These are phyloP conservation scores for Homarus gammarus DNA, from an alignment of 2,888 invertebrate species.

Conservation along the genomic window DNA sequence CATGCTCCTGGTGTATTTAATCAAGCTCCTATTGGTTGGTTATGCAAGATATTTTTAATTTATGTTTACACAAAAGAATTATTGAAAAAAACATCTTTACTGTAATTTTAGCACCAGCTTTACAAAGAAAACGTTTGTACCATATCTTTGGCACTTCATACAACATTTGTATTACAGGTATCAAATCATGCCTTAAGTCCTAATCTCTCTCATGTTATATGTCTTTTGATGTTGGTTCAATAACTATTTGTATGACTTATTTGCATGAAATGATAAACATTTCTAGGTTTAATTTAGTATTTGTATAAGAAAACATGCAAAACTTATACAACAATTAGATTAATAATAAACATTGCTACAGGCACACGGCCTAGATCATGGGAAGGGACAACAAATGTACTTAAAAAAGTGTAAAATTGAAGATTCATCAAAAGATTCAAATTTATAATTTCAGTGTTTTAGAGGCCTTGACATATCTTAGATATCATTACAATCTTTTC, in stretches of 20 bases:
- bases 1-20: conserved; percentile 45
- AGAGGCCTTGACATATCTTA: conserved; percentile 22
- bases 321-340: conserved; percentile 41
- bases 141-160: conserved; percentile 30
- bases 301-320: conserved; percentile 43
- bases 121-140: conserved; percentile 18
- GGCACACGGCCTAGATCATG: conserved; percentile 41
- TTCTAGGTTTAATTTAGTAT: conserved; percentile 19
- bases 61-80: not conserved
- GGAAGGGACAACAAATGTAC: conserved; percentile 31
- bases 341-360: conserved; percentile 38
- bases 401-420: conserved; percentile 1
- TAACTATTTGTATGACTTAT: conserved; percentile 18
- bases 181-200: conserved; percentile 26
- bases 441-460: conserved; percentile 36
- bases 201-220: not conserved
- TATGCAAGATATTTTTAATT: not conserved
- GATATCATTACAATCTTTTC: conserved; percentile 9
- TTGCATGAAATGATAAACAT: conserved; percentile 29
- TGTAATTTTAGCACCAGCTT: conserved; percentile 9
- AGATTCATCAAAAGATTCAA: conserved; percentile 27
- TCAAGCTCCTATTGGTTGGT: conserved; percentile 11
- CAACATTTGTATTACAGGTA: conserved; percentile 30
- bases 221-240: conserved; percentile 22
- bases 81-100: conserved; percentile 3